A percentile compares a stretch with the other conserved stretches of the same genome.
Conservation (phyloP, 2,797 vertebrate species). For the Sebastes paucispinis region DNA sequence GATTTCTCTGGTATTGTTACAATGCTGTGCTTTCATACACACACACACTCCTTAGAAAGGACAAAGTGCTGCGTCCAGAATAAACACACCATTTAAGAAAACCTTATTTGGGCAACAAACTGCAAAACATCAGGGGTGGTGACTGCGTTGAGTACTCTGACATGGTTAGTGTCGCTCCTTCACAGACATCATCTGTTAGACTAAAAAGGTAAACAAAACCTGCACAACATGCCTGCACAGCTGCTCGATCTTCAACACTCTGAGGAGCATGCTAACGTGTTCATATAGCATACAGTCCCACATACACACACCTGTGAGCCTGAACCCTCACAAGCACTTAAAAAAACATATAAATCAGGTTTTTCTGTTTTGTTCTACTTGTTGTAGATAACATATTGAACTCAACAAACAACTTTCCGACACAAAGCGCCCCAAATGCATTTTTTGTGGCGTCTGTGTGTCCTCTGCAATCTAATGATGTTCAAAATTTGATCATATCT, state of each 20-base stretch:
- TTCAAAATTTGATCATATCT: background rate
- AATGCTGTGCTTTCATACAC: background rate
- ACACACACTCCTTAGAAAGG: background rate
- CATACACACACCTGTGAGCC: background rate
- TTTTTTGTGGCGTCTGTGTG: background rate
- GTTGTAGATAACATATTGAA: background rate
- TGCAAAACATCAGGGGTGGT: background rate
- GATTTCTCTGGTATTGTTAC: background rate
- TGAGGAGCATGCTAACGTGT: constrained; percentile 14
- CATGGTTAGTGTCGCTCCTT: constrained; percentile 24
- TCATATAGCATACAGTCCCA: background rate
- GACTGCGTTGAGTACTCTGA: constrained; percentile 15
- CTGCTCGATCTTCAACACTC: constrained; percentile 3
- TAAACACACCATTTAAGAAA: constrained; percentile 15
- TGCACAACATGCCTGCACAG: constrained; percentile 32
- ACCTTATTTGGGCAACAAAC: constrained; percentile 37
- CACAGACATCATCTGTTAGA: constrained; percentile 18
- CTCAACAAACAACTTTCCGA: too few species aligned
- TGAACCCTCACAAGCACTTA: background rate
- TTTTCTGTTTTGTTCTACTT: background rate
- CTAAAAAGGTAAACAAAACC: constrained; percentile 24
- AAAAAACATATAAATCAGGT: background rate
- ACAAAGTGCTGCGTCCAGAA: background rate
- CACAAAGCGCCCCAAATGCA: background rate
- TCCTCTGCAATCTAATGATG: background rate